Conservation (phyloP, 1,140 invertebrate species). For the Zaprionus inermis region DNA sequence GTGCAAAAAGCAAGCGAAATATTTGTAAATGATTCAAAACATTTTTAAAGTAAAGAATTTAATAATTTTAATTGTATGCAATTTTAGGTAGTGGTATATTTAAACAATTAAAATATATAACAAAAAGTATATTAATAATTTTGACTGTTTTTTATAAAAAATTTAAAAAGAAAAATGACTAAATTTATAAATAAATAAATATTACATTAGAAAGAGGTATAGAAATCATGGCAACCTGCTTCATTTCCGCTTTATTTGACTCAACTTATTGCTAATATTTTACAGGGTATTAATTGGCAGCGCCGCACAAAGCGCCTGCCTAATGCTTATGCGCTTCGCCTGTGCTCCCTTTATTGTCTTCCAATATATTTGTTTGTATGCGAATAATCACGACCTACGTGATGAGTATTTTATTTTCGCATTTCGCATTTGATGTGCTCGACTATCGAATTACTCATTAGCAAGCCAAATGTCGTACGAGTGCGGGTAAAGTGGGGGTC, state of each 20-base stretch:
- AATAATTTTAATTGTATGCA: no score
- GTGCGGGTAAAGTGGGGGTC: not conserved
- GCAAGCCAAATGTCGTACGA: slow-evolving; percentile 24
- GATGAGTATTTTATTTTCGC: slow-evolving; percentile 33
- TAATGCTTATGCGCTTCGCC: slow-evolving; percentile 31
- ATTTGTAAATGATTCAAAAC: no score
- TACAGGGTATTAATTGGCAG: slow-evolving; percentile 19
- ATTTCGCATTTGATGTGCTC: slow-evolving; percentile 34
- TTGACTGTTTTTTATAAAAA: not conserved
- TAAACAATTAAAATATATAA: no score
- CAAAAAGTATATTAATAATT: not conserved
- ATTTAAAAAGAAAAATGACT: not conserved
- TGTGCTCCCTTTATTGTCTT: slow-evolving; percentile 44
- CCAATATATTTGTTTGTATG: slow-evolving; percentile 21
- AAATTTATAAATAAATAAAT: not conserved
- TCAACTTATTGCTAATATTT: not conserved
- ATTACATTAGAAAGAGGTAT: not conserved
- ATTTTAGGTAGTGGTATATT: no score
- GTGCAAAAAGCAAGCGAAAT: no score
- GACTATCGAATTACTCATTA: slow-evolving; percentile 56
- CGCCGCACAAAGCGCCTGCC: not conserved
- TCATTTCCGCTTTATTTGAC: not conserved
- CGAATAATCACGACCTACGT: not conserved
- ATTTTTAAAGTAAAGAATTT: no score
- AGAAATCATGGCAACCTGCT: not conserved